Base-by-base conservation (phyloP, 2,888 invertebrate genomes). In the Microdon myrmicae region DNA sequence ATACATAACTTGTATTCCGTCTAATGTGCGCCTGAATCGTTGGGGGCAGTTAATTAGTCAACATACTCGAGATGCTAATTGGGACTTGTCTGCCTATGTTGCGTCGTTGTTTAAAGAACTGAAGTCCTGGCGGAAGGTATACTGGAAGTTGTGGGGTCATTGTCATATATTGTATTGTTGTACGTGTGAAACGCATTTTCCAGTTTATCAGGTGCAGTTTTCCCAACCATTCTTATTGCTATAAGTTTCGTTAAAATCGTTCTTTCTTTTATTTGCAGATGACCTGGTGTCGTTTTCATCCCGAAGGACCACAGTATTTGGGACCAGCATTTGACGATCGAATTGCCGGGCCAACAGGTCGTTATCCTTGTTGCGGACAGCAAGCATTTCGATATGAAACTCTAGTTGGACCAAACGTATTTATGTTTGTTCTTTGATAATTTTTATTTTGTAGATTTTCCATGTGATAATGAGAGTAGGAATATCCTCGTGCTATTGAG, bases 91-190 rank as follows among this genome's bases (percentile, higher is more conserved):
- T 74, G 88, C 89, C 45, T 91, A 91, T 76, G 86, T 96, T 19
- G 79, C 87, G 28, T 86, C 87, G 73, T 78, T 94, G 58, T 90
- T 90, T 73, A 86, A 86, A 10, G 89, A 91, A 73, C 81, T 94
- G 53, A 90, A 91, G 67, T 88, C 89, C 0, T 96, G 96, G 96
- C 83, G 94, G 1, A 88, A 88, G 73, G 93, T 95, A 2, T 96
- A 96, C 80, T 96, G 96, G 96, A 85, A 90, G 29, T 81, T 96
- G 34, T 96, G 96, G 96, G 93, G 93, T 0, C 90, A 90, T 72
- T 89, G 93, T 67, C 96, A 96, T 79, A 92, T 89, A 79, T 82
- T 96, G 14, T 86, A 86, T 55, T 96, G 96, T 73, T 85, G 86
- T 35, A 84, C 86, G 2, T 95, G 94, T 73, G 89, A 90, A 72